Evolutionary conservation across 2,113 vertebrate species (phyloP), one percentile per base, ranked within the genome.

Genomic region (Epinephelus lanceolatus): DNA sequence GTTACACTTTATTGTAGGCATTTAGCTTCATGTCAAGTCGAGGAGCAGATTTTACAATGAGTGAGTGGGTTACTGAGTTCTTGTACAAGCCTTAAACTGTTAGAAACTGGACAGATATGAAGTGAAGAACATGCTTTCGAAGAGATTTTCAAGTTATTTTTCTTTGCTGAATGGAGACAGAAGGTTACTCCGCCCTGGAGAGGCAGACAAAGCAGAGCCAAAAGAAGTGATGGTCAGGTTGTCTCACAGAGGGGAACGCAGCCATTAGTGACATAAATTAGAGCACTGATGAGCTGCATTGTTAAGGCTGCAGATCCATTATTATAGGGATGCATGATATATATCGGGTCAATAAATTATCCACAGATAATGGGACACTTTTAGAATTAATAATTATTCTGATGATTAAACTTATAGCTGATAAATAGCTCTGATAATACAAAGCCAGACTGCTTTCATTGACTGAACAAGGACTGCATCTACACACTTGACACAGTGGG

Each of bases 21-120:
- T 83, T 71, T 45, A 42, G 52, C 59, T 47, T 62, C 37, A 21
- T 30, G 47, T 71, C 13, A 83, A 55, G 63, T 71, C 74, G 33
- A 23, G 23, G 45, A 11, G 68, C 42, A 7, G 68, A 63, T 61
- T 10, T 65, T 47, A 18, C 40, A 65, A 10, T n/a, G 9, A 21
- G 30, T 25, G 27, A 53, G 74, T 30, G 40, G 8, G 30, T 19
- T 17, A 71, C 71, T 42, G 0, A 21, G 1, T 30, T 61, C 4
- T 62, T 45, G 12, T 30, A 23, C 25, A 56, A 23, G 62, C 21
- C 7, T 59, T 76, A 51, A 30, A 33, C 19, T 14, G 3, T 53
- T 7, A 52, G 47, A 45, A 56, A 13, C 15, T 6, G 6, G 37
- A 23, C 18, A 27, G 47, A 5, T 37, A 21, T 2, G 17, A 71